These are phyloP conservation scores for Hedychridium roseum DNA, from an alignment of 2,888 invertebrate species.

Conservation along the genomic window DNA sequence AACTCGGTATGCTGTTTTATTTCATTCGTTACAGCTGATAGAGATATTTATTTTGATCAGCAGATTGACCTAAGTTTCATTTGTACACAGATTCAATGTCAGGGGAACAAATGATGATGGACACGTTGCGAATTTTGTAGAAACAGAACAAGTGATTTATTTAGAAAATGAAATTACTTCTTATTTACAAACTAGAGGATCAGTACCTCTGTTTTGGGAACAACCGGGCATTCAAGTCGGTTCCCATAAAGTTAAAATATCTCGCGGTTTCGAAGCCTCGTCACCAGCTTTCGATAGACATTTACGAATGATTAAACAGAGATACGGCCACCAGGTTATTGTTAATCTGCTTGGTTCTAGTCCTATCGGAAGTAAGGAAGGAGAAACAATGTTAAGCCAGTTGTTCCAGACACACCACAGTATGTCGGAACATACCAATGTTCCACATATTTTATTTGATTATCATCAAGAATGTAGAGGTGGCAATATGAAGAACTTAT, in stretches of 20 bases:
- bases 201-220: constrained; percentile 98
- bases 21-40: too few species aligned
- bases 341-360: constrained; percentile 93
- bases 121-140: constrained; percentile 99
- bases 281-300: constrained; percentile 93
- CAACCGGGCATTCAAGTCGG: constrained; percentile 99
- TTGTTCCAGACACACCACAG: constrained; percentile 89
- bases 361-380: constrained; percentile 93
- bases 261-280: constrained; percentile 93
- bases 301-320: constrained; percentile 81
- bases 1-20: constrained; percentile 76
- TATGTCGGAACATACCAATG: constrained; percentile 81
- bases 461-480: constrained; percentile 94
- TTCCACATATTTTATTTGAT: constrained; percentile 92
- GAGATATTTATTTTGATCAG: too few species aligned
- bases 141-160: constrained; percentile 97
- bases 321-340: constrained; percentile 91
- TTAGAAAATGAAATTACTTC: constrained; percentile 91
- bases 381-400: constrained; percentile 94
- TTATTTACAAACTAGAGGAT: constrained; percentile 92
- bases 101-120: constrained; percentile 99
- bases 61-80: neutral
- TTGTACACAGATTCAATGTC: constrained; percentile 78
- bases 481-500: constrained; percentile 81
- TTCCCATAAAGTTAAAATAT: constrained; percentile 97